These are phyloP conservation scores for Cinara cedri DNA, from an alignment of 2,888 invertebrate species.

Conservation along the genomic window DNA sequence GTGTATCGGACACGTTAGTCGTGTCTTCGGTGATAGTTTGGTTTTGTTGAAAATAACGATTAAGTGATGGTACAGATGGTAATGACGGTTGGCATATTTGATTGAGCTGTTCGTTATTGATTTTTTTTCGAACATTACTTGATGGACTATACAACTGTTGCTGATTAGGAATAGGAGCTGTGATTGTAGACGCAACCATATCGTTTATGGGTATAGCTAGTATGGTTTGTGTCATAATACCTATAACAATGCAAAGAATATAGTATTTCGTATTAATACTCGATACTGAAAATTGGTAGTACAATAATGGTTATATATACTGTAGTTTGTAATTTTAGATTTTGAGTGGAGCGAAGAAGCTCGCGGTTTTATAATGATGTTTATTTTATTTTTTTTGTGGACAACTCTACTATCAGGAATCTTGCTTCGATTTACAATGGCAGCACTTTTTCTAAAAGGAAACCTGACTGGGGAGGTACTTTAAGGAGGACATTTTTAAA, in stretches of 20 bases:
- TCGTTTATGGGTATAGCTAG: constrained; percentile 93
- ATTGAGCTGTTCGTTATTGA: constrained; percentile 33
- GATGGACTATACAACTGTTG: constrained; percentile 18
- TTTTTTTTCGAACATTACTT: constrained; percentile 29
- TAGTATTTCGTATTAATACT: not conserved
- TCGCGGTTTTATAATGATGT: too few species aligned
- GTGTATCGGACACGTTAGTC: not conserved
- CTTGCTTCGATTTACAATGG: too few species aligned
- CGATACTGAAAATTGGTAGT: not conserved
- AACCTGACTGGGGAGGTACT: too few species aligned
- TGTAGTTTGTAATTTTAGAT: not conserved
- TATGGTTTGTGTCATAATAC: constrained; percentile 93
- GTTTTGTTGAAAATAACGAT: constrained; percentile 37
- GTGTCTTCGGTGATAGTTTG: constrained; percentile 10
- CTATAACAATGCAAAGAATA: constrained; percentile 65
- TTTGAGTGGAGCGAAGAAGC: too few species aligned
- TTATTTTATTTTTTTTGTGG: too few species aligned
- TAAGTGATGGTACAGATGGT: constrained; percentile 12
- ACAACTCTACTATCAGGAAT: too few species aligned
- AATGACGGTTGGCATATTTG: constrained; percentile 24
- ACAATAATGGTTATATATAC: too few species aligned
- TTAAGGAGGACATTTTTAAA: too few species aligned
- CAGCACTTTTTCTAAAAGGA: too few species aligned
- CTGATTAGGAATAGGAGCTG: constrained; percentile 12
- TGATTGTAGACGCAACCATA: constrained; percentile 64